Conservation (phyloP, 2,113 vertebrate genomes). For the Pardalotus punctatus region DNA sequence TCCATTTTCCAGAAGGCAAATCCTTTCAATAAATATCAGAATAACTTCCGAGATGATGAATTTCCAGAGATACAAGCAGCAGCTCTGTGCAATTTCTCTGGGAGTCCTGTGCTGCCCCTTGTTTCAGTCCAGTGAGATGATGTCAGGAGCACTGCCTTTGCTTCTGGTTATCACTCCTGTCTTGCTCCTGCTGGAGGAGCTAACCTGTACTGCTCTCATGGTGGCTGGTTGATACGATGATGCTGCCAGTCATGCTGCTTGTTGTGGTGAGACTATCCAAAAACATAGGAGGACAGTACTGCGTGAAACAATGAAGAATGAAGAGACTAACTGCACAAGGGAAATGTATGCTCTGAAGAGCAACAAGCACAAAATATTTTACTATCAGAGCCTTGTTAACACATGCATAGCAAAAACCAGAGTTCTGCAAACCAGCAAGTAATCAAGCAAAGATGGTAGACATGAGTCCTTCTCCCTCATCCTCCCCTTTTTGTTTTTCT, state of each 20-base stretch:
- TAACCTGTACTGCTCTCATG: conserved; percentile 71
- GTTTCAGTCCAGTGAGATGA: conserved; percentile 89
- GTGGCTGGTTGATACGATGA: conserved; percentile 80
- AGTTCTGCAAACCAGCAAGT: neutral
- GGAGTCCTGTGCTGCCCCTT: neutral
- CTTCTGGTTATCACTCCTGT: conserved; percentile 78
- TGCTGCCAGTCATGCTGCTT: conserved; percentile 77
- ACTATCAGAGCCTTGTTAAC: neutral
- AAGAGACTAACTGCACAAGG: conserved; percentile 57
- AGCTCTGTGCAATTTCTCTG: conserved; percentile 17
- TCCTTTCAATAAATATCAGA: conserved; percentile 74
- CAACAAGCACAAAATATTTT: neutral
- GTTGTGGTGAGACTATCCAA: conserved; percentile 89
- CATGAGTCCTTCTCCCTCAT: neutral
- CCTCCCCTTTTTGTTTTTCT: neutral
- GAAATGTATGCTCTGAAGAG: conserved; percentile 20
- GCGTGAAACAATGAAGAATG: conserved; percentile 83
- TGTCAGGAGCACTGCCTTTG: conserved; percentile 74
- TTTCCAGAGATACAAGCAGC: neutral
- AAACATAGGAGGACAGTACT: conserved; percentile 94
- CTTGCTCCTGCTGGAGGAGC: conserved; percentile 77
- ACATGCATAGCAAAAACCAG: neutral
- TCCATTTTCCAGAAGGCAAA: conserved; percentile 29
- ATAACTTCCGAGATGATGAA: neutral
- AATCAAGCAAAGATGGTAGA: neutral